Percentiles rank a stretch among this genome's conserved stretches.
Conservation (phyloP, 2,888 invertebrate genomes). For the Chalcis sispes region DNA sequence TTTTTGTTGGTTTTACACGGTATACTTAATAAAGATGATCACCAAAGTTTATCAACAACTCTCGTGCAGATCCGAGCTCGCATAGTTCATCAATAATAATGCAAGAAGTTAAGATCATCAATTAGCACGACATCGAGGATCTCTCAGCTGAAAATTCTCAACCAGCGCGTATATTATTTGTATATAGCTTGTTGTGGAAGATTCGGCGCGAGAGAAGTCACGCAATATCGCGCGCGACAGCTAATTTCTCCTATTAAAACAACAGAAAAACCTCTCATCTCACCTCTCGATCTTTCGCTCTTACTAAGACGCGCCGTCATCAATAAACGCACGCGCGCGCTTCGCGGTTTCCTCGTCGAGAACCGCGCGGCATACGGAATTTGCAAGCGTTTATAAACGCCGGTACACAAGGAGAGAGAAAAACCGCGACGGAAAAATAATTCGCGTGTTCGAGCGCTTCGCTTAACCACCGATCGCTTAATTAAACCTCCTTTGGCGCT, state of each 20-base stretch:
- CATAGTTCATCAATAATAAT: background rate
- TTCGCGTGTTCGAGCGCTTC: background rate
- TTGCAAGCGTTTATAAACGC: background rate
- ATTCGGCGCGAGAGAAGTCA: constrained; percentile 8
- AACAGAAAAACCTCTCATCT: background rate
- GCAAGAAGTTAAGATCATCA: background rate
- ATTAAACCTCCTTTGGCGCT: constrained; percentile 22
- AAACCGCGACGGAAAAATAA: no score
- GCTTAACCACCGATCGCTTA: constrained; percentile 29
- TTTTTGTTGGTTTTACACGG: no score
- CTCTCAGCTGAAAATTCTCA: background rate
- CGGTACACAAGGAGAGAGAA: no score
- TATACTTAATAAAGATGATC: no score
- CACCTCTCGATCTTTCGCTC: background rate
- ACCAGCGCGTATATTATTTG: no score
- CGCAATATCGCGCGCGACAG: background rate
- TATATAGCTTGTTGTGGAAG: background rate
- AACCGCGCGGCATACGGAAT: background rate
- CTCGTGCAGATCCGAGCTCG: background rate
- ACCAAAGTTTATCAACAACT: background rate
- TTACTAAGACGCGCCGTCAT: background rate
- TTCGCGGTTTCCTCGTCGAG: no score
- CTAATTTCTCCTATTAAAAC: constrained; percentile 10
- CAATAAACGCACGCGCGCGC: no score
- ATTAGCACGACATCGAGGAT: background rate